These are phyloP conservation scores for Actinemys pallida DNA, from an alignment of 2,113 vertebrate genomes.

Conservation along the genomic window DNA sequence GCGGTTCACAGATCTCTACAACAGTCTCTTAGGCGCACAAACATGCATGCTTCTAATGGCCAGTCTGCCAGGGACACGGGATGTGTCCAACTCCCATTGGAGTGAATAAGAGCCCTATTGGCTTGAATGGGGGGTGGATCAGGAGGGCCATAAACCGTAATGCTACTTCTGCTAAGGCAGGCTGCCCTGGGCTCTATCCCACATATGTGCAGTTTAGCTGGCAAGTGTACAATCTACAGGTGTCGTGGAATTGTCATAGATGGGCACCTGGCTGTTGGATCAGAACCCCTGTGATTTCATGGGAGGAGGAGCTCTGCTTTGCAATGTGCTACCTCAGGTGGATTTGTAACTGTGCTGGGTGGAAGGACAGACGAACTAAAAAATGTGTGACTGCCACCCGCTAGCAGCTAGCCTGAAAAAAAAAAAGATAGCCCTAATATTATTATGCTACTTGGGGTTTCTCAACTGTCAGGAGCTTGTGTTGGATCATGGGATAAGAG, in stretches of 20 bases:
- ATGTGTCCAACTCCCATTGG: background rate
- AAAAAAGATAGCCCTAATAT: background rate
- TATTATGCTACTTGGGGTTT: background rate
- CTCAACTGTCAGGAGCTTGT: too few relatives aligned
- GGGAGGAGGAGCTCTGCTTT: background rate
- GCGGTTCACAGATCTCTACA: fast-evolving
- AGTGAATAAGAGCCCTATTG: background rate
- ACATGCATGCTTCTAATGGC: background rate
- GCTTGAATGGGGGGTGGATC: fast-evolving
- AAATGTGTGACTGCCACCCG: background rate
- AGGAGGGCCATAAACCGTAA: background rate
- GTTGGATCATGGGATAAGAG: too few relatives aligned
- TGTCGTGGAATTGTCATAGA: background rate
- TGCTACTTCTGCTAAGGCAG: background rate
- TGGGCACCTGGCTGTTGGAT: background rate
- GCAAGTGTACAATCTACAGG: background rate
- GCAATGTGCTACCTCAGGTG: background rate
- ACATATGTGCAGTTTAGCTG: background rate
- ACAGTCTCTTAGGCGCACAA: fast-evolving
- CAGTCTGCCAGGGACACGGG: background rate
- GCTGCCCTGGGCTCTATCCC: background rate
- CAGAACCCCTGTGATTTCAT: too few relatives aligned
- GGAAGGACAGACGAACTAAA: too few relatives aligned
- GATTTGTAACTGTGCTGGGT: background rate
- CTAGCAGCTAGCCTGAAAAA: background rate